Evolutionary conservation across 2,888 invertebrate species (phyloP), one percentile per base, ranked within the genome.

Genomic region (Folsomia manolachei): DNA sequence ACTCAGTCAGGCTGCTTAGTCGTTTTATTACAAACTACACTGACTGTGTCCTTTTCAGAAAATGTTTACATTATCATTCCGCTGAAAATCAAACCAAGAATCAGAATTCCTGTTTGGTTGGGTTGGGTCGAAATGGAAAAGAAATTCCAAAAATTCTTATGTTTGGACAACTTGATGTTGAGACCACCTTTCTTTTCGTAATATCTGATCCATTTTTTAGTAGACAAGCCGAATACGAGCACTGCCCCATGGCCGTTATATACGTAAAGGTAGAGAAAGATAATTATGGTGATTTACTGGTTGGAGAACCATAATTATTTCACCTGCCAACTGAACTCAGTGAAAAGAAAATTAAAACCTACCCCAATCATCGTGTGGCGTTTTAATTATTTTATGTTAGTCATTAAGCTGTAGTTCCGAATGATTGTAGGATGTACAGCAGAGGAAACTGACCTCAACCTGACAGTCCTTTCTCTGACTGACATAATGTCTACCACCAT

Each of bases 341-440:
- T 39, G 39, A 19, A 65, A 65, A 27, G 39, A 9, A 24, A 67
- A 18, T 67, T n/a, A 60, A 27, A 53, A 53, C 60, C 21, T 68
- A 19, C 60, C 68, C 60, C 53, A 56, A 68, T 68, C 21, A 56
- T 21, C 23, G 53, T 23, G 52, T 39, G 39, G 11, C 62, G 27
- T 70, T 70, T 70, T 56, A 26, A 19, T 52, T 62, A 24, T 70
- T 52, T 65, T 64, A 53, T 25, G 63, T 21, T 56, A 56, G 21
- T 56, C 56, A 56, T 56, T 56, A n/a, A n/a, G n/a, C n/a, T n/a
- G n/a, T n/a, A n/a, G n/a, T n/a, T n/a, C n/a, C n/a, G n/a, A n/a
- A n/a, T n/a, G n/a, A n/a, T n/a, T 51, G 51, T 51, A 51, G 9
- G 51, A 51, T 51, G 51, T 18, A 18, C 18, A 51, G 51, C 51